Evolutionary conservation across 2,888 invertebrate species (phyloP).

Genomic region (Anaspis maculata): DNA sequence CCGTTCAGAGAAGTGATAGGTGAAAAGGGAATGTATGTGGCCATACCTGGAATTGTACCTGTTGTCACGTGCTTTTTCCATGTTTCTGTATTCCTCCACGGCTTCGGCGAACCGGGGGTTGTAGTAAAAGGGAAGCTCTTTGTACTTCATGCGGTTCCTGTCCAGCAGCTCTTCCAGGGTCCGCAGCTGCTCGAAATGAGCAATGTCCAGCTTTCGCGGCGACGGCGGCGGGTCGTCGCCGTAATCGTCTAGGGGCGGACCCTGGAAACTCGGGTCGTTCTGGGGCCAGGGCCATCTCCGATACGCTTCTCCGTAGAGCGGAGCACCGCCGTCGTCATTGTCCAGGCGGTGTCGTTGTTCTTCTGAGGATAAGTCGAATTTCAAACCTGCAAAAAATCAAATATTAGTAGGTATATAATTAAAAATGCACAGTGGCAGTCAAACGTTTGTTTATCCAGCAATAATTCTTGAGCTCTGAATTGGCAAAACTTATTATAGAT

Average conservation of each 20-base stretch:
- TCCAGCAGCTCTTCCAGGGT: constrained; percentile 17
- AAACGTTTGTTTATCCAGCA: no score
- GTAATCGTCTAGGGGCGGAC: constrained; percentile 10
- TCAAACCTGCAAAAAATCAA: constrained; percentile 17
- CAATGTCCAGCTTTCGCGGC: no score
- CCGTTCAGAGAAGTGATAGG: no score
- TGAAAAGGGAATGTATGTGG: no score
- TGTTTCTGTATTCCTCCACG: constrained; percentile 14
- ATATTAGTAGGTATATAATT: no score
- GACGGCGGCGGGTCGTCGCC: no score
- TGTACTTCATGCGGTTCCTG: constrained; percentile 15
- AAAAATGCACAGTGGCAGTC: no score
- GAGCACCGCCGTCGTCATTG: constrained; percentile 7
- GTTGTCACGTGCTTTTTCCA: constrained; percentile 7
- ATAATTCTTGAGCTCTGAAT: no score
- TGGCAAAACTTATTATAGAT: no score
- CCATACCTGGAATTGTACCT: no score
- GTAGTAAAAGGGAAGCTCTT: constrained; percentile 17
- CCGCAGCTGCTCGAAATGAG: constrained; percentile 7
- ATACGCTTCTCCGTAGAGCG: constrained; percentile 10
- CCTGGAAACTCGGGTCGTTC: no score
- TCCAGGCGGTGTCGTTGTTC: constrained; percentile 15
- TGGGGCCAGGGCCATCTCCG: constrained; percentile 11
- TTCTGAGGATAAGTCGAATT: constrained; percentile 18
- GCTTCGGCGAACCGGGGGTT: constrained; percentile 13